Base-by-base conservation (phyloP, 2,888 invertebrate genomes). In the Hydriomena furcata region DNA sequence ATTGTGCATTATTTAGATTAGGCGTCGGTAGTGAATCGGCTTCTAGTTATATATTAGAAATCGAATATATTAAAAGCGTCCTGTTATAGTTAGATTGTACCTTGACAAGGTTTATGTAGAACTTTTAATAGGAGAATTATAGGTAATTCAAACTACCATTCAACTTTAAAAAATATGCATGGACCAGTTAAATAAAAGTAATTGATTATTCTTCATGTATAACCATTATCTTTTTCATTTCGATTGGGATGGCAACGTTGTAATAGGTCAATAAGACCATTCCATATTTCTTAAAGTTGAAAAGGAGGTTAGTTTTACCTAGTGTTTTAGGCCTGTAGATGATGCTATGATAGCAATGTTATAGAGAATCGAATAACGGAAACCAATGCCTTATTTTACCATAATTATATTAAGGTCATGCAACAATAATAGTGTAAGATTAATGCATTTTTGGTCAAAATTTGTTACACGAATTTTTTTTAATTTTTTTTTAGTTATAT, bases 381-480 rank as follows among this genome's bases (percentile, higher is more conserved):
- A 41, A 20, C 27, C 12, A 6, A 45, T 55, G 58, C 52, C 52
- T 57, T 57, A 53, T 53, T 45, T 48, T 46, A n/a, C n/a, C 40
- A 52, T 24, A 34, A 35, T 54, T 41, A 21, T 41, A 50, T 13
- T 50, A 43, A 49, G 35, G 27, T 52, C 52, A 40, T 44, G 57
- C 60, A 54, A 56, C 52, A 61, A 55, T 60, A 57, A 56, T 56
- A 58, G 44, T 30, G 8, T 58, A 61, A 61, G 54, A 25, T 51
- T 46, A 52, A 27, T 57, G 56, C 55, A 60, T 59, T 63, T 62
- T 54, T 52, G 36, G 36, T 40, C 23, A n/a, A 37, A 30, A 42
- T 25, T 34, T 27, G 13, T 53, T 10, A 44, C 20, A 47, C 35
- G 34, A 31, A 52, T 57, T 54, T 55, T 43, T 55, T 53, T 55